Base-by-base conservation (phyloP, 2,797 vertebrate genomes). In the Columba guinea region DNA sequence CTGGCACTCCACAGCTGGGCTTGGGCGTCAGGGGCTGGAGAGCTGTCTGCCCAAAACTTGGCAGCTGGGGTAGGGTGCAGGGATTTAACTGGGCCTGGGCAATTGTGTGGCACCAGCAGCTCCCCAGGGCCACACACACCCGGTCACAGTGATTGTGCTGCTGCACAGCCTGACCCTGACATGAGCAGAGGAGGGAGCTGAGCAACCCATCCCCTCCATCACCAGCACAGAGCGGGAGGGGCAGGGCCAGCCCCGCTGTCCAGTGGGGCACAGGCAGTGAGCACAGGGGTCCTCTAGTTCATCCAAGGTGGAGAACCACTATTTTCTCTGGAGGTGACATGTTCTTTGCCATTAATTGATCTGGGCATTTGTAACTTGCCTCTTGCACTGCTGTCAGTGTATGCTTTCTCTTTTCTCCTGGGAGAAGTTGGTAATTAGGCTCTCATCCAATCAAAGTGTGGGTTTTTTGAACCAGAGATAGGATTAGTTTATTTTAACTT, bases 61-160 rank as follows among this genome's bases (percentile, higher is more conserved):
- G n/a, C 30, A 70, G 11, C 51, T 64, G 85, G 41, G 32, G 18
- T n/a, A 48, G 34, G 32, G 11, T 5, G 1, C 59, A 24, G 28
- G 49, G 46, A 44, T 64, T 58, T 37, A 17, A 11, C 13, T 5
- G 0, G 15, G 34, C 32, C 6, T 10, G 71, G 37, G 28, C 32
- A 9, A 3, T 2, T 3, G 6, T 6, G 48, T 60, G 60, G 21
- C 48, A 21, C 4, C 60, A 24, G 13, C 19, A 46, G 34, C 51
- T 56, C 18, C 9, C 10, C 0, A 1, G 28, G 21, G 19, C 5
- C 60, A 28, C 34, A 24, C 0, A 0, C 2, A 3, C 5, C 27
- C 51, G 6, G 1, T 13, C 23, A 19, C 51, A 14, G 55, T 4
- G 2, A 46, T 34, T 34, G 56, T 17, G 65, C 60, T n/a, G 35